Conservation (phyloP, 2,797 vertebrate species). For the Xiphophorus birchmanni region DNA sequence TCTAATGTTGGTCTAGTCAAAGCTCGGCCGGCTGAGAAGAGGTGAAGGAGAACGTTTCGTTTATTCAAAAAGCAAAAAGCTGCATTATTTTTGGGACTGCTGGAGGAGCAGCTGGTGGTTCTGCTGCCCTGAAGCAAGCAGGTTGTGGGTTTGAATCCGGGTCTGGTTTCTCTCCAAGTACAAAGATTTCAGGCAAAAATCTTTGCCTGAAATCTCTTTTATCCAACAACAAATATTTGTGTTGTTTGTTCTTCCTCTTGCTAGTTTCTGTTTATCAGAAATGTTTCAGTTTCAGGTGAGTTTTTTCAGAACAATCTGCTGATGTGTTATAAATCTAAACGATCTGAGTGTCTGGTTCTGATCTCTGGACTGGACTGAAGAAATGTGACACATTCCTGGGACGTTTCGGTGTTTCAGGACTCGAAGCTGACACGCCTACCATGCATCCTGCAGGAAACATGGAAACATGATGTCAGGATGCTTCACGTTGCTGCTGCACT, state of each 20-base stretch:
- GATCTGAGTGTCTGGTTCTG: neutral
- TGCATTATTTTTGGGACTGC: too few relatives aligned
- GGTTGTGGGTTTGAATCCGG: too few relatives aligned
- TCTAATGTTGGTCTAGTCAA: too few relatives aligned
- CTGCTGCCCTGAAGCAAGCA: too few relatives aligned
- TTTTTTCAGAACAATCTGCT: neutral
- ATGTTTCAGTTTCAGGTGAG: neutral
- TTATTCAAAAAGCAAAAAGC: too few relatives aligned
- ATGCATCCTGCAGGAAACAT: slow-evolving; percentile 8
- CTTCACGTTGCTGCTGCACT: slow-evolving; percentile 7
- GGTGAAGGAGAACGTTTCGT: too few relatives aligned
- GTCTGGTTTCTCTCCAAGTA: too few relatives aligned
- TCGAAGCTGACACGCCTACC: neutral
- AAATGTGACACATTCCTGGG: rapidly evolving
- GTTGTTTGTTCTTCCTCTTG: neutral
- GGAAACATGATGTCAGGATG: slow-evolving; percentile 25
- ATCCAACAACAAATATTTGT: slow-evolving; percentile 3
- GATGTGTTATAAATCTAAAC: neutral
- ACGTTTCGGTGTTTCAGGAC: neutral
- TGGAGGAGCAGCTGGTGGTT: too few relatives aligned
- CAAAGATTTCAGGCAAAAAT: neutral
- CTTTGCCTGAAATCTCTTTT: too few relatives aligned
- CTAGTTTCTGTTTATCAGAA: neutral
- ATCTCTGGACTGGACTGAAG: neutral
- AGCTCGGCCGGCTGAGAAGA: too few relatives aligned